These are phyloP conservation scores for Ploceus nigricollis DNA, from an alignment of 2,113 vertebrate species.

Conservation along the genomic window DNA sequence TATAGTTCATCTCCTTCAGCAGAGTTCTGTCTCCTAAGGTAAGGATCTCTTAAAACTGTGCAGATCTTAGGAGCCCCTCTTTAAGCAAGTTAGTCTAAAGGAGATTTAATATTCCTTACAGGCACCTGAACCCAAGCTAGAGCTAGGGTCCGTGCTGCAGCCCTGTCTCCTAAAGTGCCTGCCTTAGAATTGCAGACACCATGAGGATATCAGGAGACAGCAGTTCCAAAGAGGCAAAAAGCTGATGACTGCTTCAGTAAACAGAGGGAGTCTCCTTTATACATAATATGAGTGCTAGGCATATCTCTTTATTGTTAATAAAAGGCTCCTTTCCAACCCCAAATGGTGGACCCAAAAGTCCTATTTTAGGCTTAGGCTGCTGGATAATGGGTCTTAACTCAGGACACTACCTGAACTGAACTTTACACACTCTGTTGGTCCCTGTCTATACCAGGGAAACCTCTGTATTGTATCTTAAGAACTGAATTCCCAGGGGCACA, in stretches of 20 bases:
- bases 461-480: not conserved
- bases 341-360: not conserved
- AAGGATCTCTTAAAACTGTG: not conserved
- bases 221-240: not conserved
- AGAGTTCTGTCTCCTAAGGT: not conserved
- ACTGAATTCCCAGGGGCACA: not conserved
- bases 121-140: not conserved
- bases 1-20: not conserved
- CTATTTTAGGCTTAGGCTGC: not conserved
- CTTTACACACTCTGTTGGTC: not conserved
- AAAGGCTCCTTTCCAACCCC: not conserved
- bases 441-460: not conserved
- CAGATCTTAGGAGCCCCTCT: not conserved
- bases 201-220: not conserved
- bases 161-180: not conserved
- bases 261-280: not conserved
- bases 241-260: not conserved
- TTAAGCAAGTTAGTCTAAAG: not conserved
- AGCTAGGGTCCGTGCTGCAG: not conserved
- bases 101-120: not conserved
- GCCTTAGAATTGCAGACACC: not conserved
- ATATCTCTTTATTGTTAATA: not conserved
- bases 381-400: not conserved
- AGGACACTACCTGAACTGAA: not conserved
- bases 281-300: not conserved